A percentile compares a stretch with the other conserved stretches of the same genome.
Conservation (phyloP, 2,797 vertebrate genomes). For the Pantherophis vulpinus region DNA sequence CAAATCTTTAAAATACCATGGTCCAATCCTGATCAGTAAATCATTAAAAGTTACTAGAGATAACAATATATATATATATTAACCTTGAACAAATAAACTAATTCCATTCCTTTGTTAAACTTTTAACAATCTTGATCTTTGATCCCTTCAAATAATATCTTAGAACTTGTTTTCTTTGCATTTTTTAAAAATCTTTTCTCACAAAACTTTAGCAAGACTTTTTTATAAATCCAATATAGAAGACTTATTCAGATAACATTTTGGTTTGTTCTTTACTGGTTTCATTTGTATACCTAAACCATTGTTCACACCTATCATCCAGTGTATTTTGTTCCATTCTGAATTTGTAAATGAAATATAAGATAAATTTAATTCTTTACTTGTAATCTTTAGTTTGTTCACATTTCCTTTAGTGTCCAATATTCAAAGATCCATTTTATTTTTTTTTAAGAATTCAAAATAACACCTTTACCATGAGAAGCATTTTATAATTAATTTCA, state of each 20-base stretch:
- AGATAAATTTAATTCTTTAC: background rate
- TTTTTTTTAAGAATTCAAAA: background rate
- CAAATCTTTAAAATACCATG: background rate
- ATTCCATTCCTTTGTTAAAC: background rate
- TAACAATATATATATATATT: background rate
- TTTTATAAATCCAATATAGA: background rate
- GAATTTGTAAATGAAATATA: background rate
- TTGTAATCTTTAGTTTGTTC: background rate
- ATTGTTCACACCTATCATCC: background rate
- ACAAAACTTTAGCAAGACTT: background rate
- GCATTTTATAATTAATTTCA: background rate
- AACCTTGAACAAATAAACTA: background rate
- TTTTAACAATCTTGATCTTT: background rate
- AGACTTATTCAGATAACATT: background rate
- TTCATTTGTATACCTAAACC: background rate
- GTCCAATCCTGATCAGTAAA: background rate
- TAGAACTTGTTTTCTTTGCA: background rate
- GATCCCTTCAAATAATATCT: background rate
- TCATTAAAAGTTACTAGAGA: background rate
- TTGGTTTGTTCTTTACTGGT: background rate
- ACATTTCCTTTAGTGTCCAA: background rate
- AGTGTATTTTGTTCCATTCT: background rate
- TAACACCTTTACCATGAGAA: background rate
- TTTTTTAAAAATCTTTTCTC: background rate
- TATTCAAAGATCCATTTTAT: background rate